Percentiles rank a stretch among this genome's conserved stretches.
Evolutionary conservation across 2,113 vertebrate genomes (phyloP).

Genomic region (Probosciger aterrimus): DNA sequence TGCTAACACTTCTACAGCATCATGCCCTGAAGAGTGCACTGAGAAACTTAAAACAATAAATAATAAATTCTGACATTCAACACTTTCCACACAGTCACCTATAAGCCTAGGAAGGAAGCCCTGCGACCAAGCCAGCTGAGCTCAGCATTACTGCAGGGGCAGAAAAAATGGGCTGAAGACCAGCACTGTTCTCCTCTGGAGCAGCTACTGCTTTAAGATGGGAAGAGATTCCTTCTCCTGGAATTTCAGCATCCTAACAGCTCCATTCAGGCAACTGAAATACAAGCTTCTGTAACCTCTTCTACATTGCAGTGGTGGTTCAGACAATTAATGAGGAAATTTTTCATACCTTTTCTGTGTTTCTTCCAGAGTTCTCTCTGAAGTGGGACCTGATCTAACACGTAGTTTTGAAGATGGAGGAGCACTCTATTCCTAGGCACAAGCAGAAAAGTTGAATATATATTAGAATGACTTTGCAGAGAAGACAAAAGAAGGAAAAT

Average conservation of each 20-base stretch:
- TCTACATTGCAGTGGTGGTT: not conserved
- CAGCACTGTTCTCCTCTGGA: not conserved
- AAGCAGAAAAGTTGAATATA: not conserved
- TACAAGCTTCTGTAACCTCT: not conserved
- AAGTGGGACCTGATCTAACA: not conserved
- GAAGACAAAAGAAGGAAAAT: constrained; percentile 6
- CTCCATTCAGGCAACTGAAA: not conserved
- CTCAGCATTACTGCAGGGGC: not conserved
- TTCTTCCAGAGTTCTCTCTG: not conserved
- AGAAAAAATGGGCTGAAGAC: not conserved
- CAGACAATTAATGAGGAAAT: not conserved
- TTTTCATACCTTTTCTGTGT: not conserved
- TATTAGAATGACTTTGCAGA: not conserved
- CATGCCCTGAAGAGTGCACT: not conserved
- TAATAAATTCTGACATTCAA: not conserved
- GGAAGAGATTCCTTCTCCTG: not conserved
- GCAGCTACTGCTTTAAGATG: not conserved
- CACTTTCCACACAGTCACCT: not conserved
- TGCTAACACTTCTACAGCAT: not conserved
- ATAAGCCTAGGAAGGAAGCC: not conserved
- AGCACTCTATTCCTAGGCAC: not conserved
- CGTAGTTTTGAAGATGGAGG: not conserved
- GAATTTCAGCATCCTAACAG: not conserved
- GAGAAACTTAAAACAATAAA: not conserved
- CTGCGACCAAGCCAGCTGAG: not conserved